phyloP scores from a whole-genome alignment of 2,113 vertebrate species.

The Tachysurus fulvidraco region DNA sequence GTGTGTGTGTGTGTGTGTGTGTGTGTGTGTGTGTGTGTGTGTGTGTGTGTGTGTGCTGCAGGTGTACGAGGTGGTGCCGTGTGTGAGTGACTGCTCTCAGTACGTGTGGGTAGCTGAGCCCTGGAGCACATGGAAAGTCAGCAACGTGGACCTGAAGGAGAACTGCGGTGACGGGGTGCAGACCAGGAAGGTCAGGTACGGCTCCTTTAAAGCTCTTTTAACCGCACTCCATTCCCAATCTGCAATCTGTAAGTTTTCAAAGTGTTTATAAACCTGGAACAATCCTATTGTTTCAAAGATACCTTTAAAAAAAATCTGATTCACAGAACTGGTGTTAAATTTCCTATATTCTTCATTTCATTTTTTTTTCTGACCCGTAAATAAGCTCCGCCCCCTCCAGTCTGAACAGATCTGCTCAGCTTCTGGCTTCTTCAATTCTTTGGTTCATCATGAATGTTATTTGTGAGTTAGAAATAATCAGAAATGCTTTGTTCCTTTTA shows the following conservation, averaged over 20 bases:
- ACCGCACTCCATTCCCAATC: background rate
- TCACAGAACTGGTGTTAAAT: background rate
- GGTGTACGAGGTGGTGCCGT: constrained; percentile 96
- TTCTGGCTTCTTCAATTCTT: background rate
- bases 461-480: background rate
- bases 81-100: constrained; percentile 93
- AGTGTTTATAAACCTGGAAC: background rate
- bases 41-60: constrained; percentile 58
- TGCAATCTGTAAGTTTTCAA: background rate
- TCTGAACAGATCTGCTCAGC: background rate
- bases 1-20: constrained; percentile 6
- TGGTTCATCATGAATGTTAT: background rate
- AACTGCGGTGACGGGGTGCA: constrained; percentile 96
- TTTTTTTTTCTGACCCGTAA: background rate
- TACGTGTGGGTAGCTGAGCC: constrained; percentile 93
- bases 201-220: background rate
- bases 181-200: constrained; percentile 94
- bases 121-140: constrained; percentile 96
- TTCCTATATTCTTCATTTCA: no score
- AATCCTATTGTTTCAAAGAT: background rate
- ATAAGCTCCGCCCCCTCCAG: background rate
- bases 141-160: constrained; percentile 86
- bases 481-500: background rate
- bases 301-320: background rate
- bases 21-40: background rate